phyloP scores from a whole-genome alignment of 2,888 invertebrate genomes.

The Drosophila paranaensis region DNA sequence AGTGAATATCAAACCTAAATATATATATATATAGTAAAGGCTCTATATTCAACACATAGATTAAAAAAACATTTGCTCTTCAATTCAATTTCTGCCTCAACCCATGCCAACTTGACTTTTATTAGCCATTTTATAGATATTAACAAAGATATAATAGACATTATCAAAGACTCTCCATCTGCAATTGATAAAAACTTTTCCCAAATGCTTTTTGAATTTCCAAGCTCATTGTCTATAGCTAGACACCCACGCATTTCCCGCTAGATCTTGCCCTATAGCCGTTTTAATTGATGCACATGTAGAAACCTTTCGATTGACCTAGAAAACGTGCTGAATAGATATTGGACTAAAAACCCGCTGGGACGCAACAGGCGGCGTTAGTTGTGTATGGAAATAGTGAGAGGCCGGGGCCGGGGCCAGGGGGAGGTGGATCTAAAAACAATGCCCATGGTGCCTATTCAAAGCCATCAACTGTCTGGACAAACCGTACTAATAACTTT shows the following conservation, averaged over 20 bases:
- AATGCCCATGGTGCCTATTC: constrained; percentile 51
- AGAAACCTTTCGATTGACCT: constrained; percentile 55
- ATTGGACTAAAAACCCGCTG: constrained; percentile 63
- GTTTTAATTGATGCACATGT: constrained; percentile 71
- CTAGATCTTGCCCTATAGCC: constrained; percentile 21
- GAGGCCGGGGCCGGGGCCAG: background rate
- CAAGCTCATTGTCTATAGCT: background rate
- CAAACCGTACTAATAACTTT: constrained; percentile 67
- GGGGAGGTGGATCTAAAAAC: constrained; percentile 42
- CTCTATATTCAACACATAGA: no score
- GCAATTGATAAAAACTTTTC: constrained; percentile 2
- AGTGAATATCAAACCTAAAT: no score
- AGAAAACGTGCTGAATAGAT: constrained; percentile 60
- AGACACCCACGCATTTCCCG: constrained; percentile 7
- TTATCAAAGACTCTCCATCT: background rate
- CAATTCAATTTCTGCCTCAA: background rate
- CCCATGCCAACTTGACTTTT: background rate
- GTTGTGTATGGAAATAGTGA: constrained; percentile 1
- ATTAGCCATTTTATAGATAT: background rate
- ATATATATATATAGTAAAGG: no score
- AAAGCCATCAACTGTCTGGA: constrained; percentile 42
- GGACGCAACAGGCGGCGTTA: constrained; percentile 69
- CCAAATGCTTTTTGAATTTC: constrained; percentile 6
- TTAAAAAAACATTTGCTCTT: no score
- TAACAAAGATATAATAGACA: background rate